Evolutionary conservation across 2,113 vertebrate genomes (phyloP).

Genomic region (Hyperoodon ampullatus): DNA sequence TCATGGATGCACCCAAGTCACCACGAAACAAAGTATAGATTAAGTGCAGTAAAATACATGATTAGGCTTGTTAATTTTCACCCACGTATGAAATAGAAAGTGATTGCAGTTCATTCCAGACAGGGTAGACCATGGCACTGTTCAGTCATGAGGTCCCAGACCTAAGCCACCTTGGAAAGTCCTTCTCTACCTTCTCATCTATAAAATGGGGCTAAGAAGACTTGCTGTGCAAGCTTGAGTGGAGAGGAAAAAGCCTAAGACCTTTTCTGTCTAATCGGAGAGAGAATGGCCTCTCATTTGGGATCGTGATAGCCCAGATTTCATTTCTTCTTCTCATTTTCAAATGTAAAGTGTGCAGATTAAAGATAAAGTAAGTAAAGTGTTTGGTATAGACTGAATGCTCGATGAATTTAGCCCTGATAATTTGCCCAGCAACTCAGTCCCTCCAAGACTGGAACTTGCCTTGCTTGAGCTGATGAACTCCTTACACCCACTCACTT

Average conservation of each 20-base stretch:
- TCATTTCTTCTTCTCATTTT: neutral
- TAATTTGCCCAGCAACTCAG: neutral
- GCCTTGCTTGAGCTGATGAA: neutral
- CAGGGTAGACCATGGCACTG: too few relatives aligned
- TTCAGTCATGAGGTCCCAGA: neutral
- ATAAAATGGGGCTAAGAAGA: neutral
- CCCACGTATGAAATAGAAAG: neutral
- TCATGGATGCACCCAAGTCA: neutral
- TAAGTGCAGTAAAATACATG: neutral
- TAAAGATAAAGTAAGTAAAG: slow-evolving; percentile 12
- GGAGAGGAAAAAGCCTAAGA: neutral
- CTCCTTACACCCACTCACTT: neutral
- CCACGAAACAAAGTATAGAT: neutral
- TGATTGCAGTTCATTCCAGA: neutral
- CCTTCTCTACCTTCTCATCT: neutral
- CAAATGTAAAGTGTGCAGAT: slow-evolving; percentile 8
- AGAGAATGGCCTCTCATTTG: neutral
- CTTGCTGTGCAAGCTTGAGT: neutral
- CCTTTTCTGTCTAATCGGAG: neutral
- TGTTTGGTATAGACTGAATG: neutral
- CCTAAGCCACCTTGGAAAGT: neutral
- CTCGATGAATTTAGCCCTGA: neutral
- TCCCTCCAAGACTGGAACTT: neutral
- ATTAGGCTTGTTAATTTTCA: neutral
- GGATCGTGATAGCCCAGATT: neutral